Percentiles rank a stretch among this genome's conserved stretches.
These are phyloP conservation scores for Dipodomys spectabilis DNA, from an alignment of 2,113 vertebrate species.

Conservation along the genomic window DNA sequence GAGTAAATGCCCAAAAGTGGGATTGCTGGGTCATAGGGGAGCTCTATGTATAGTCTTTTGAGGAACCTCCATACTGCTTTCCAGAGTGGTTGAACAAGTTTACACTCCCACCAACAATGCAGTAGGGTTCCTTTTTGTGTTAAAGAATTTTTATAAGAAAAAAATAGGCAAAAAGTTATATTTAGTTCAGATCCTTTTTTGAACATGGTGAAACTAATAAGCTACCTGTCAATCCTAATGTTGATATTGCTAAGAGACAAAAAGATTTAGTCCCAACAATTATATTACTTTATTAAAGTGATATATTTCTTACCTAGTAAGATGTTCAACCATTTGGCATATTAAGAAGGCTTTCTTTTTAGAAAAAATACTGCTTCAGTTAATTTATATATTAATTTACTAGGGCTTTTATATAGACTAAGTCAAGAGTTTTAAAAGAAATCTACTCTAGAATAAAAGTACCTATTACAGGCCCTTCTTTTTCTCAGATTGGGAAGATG, in stretches of 20 bases:
- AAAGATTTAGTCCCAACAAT: not conserved
- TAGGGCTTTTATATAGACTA: conserved; percentile 7
- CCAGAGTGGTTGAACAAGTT: too few relatives aligned
- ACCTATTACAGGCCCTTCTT: not conserved
- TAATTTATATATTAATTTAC: not conserved
- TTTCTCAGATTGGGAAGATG: not conserved
- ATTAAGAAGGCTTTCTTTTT: not conserved
- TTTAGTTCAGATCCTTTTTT: not conserved
- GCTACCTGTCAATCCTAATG: too few relatives aligned
- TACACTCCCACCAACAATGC: too few relatives aligned
- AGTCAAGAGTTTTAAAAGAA: conserved; percentile 27
- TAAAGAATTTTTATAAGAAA: too few relatives aligned
- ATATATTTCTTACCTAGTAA: not conserved
- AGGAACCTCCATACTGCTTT: too few relatives aligned
- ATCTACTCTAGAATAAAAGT: not conserved
- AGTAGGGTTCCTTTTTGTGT: too few relatives aligned
- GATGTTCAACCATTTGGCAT: not conserved
- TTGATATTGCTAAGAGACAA: not conserved
- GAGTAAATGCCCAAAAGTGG: too few relatives aligned
- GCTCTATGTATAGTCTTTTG: too few relatives aligned
- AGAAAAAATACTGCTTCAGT: not conserved
- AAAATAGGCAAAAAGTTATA: not conserved
- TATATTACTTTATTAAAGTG: not conserved
- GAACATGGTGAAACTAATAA: not conserved
- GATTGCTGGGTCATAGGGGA: too few relatives aligned